Conservation (phyloP, 2,797 vertebrate genomes). For the Erethizon dorsatum region DNA sequence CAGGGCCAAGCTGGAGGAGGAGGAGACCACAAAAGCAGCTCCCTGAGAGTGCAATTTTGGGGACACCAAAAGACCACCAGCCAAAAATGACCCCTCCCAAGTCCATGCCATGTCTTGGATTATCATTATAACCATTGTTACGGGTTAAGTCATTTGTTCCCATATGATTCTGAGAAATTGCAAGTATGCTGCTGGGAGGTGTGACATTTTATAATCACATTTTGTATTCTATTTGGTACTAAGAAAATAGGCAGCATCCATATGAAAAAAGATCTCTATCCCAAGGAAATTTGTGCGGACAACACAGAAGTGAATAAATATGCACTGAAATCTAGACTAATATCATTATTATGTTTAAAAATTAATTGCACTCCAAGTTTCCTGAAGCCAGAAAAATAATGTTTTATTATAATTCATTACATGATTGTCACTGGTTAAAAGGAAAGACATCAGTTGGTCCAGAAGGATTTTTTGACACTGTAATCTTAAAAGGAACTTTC, state of each 20-base stretch:
- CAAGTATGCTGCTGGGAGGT: neutral
- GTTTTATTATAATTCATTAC: slow-evolving; percentile 50
- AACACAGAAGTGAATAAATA: slow-evolving; percentile 24
- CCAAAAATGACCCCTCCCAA: neutral
- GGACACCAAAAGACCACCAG: neutral
- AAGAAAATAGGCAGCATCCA: slow-evolving; percentile 41
- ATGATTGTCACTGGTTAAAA: slow-evolving; percentile 8
- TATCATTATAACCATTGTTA: neutral
- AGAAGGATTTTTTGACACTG: slow-evolving; percentile 18
- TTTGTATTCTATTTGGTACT: slow-evolving; percentile 52
- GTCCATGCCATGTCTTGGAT: neutral
- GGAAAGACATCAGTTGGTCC: slow-evolving; percentile 24
- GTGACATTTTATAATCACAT: slow-evolving; percentile 1
- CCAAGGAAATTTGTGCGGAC: slow-evolving; percentile 8
- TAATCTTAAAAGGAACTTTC: neutral
- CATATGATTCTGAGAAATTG: slow-evolving; percentile 18
- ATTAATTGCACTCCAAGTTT: slow-evolving; percentile 36
- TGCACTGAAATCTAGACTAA: neutral
- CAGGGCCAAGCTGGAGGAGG: neutral
- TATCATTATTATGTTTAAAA: neutral
- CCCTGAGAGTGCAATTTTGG: neutral
- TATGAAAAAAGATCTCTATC: slow-evolving; percentile 27
- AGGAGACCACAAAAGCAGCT: neutral
- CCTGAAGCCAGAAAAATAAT: slow-evolving; percentile 14
- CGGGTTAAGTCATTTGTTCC: slow-evolving; percentile 11